Evolutionary conservation across 2,888 invertebrate species (phyloP).

Genomic region (Diaprepes abbreviatus): DNA sequence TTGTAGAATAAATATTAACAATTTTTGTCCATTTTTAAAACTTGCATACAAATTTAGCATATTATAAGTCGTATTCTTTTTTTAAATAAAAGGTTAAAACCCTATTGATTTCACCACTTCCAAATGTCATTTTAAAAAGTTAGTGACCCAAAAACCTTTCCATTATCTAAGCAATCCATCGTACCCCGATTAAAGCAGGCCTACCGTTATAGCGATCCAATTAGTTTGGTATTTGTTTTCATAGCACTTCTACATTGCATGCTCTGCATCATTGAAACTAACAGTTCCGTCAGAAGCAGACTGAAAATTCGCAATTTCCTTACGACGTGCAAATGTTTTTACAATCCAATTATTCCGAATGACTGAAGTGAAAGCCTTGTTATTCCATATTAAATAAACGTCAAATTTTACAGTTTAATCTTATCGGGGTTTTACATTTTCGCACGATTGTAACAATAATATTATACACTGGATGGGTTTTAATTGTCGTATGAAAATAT

Average conservation of each 20-base stretch:
- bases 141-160: too few relatives aligned
- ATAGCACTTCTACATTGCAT: slow-evolving; percentile 6
- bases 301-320: slow-evolving; percentile 16
- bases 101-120: too few relatives aligned
- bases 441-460: too few relatives aligned
- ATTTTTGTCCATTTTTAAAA: too few relatives aligned
- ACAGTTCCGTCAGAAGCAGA: slow-evolving; percentile 10
- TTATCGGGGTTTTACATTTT: not conserved
- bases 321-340: slow-evolving; percentile 8
- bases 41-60: too few relatives aligned
- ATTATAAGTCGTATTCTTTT: too few relatives aligned
- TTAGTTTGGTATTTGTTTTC: not conserved
- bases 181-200: not conserved
- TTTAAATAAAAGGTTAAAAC: too few relatives aligned
- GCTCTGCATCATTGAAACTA: not conserved
- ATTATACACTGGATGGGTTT: too few relatives aligned
- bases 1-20: too few relatives aligned
- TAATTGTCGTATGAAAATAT: too few relatives aligned
- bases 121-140: too few relatives aligned
- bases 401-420: slow-evolving; percentile 8
- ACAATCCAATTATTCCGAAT: slow-evolving; percentile 15
- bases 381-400: slow-evolving; percentile 12
- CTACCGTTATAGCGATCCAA: not conserved
- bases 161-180: too few relatives aligned
- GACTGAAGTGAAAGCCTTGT: slow-evolving; percentile 17